A percentile compares a stretch with the other conserved stretches of the same genome.
Conservation (phyloP, 2,888 invertebrate genomes). For the Drosophila sordidula region DNA sequence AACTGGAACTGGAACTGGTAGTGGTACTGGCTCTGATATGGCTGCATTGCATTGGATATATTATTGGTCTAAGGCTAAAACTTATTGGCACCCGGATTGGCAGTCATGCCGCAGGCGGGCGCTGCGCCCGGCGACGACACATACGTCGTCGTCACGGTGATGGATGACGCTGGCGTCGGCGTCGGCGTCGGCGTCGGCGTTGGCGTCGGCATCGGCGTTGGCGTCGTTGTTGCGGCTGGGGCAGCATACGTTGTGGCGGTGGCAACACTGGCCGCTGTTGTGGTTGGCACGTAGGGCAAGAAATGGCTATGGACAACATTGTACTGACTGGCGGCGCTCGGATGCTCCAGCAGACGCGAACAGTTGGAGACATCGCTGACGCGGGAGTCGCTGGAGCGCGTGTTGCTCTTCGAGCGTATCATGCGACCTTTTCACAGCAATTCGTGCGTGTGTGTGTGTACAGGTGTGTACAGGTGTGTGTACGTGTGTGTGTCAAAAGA, state of each 20-base stretch:
- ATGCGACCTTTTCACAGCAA: constrained; percentile 81
- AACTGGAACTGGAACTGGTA: constrained; percentile 4
- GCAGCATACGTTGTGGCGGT: constrained; percentile 48
- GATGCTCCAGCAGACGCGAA: constrained; percentile 83
- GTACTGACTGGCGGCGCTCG: constrained; percentile 74
- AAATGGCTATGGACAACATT: constrained; percentile 77
- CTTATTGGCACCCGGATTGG: constrained; percentile 77
- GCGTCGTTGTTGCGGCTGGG: constrained; percentile 40
- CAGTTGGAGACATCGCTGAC: constrained; percentile 84
- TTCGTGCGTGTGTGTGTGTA: constrained; percentile 12
- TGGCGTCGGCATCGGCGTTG: constrained; percentile 10
- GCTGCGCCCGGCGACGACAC: constrained; percentile 72
- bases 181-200: constrained; percentile 26
- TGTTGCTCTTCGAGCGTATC: constrained; percentile 85
- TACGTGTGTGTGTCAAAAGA: constrained; percentile 17
- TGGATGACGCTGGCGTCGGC: constrained; percentile 47
- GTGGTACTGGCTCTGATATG: constrained; percentile 38
- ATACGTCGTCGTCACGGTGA: constrained; percentile 66
- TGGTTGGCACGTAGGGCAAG: constrained; percentile 75
- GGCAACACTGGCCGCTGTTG: constrained; percentile 49
- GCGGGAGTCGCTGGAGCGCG: constrained; percentile 84
- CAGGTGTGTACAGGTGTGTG: background rate
- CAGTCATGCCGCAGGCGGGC: constrained; percentile 74
- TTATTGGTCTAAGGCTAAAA: constrained; percentile 70
- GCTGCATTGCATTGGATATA: constrained; percentile 32